Evolutionary conservation across 2,797 vertebrate species (phyloP).

Genomic region (Sardinella longiceps): DNA sequence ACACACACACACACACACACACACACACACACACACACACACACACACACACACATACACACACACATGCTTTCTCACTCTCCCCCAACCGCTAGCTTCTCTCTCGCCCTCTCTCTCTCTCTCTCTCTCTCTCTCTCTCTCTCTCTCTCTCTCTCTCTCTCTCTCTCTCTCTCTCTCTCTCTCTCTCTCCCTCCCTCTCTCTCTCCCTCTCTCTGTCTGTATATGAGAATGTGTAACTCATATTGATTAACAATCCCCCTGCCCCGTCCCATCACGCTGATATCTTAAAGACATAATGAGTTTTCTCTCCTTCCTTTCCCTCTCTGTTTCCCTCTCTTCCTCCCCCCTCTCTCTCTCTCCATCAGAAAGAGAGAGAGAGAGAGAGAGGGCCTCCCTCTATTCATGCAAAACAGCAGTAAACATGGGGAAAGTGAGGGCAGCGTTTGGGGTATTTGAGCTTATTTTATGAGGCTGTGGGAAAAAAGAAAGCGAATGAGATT

Average conservation of each 20-base stretch:
- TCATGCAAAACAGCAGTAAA: constrained; percentile 10
- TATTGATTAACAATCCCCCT: constrained; percentile 22
- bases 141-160: constrained; percentile 39
- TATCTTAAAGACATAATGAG: constrained; percentile 65
- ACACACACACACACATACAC: too few species aligned
- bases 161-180: constrained; percentile 29
- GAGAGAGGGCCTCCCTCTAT: neutral
- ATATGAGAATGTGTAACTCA: constrained; percentile 68
- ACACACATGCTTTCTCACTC: constrained; percentile 1
- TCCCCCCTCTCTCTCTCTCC: constrained; percentile 33
- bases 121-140: constrained; percentile 57
- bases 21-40: neutral
- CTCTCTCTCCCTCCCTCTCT: constrained; percentile 67
- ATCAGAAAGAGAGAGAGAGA: neutral
- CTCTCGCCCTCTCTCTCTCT: neutral
- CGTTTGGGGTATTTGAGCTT: constrained; percentile 1
- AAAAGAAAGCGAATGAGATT: neutral
- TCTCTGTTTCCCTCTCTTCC: neutral
- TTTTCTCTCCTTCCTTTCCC: constrained; percentile 59
- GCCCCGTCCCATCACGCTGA: neutral
- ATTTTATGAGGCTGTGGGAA: neutral
- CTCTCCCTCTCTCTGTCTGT: constrained; percentile 69
- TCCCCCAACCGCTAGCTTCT: neutral
- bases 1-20: constrained; percentile 27
- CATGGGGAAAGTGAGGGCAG: neutral